These are phyloP conservation scores for Poecile montanus DNA, from an alignment of 2,797 vertebrate species.

Conservation along the genomic window DNA sequence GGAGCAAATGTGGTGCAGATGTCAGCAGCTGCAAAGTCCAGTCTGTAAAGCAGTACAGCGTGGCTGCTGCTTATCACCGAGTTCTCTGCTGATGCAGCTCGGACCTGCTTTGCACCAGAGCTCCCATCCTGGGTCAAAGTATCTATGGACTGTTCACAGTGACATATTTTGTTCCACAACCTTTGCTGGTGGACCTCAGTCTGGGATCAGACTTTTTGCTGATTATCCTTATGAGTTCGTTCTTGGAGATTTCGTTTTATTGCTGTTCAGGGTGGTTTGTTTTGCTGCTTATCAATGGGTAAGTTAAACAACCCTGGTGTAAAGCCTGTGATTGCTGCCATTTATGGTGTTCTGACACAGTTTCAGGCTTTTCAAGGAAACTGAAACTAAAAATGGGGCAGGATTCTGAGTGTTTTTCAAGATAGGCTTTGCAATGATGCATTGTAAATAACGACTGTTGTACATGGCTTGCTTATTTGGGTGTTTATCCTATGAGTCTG, in stretches of 20 bases:
- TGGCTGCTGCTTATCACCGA: background rate
- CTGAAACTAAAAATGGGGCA: background rate
- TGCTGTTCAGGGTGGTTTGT: background rate
- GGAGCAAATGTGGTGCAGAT: too few relatives aligned
- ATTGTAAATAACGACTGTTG: background rate
- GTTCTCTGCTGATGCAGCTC: background rate
- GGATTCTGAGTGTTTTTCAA: accelerated
- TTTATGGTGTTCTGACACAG: background rate
- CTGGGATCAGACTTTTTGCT: background rate
- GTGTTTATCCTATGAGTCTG: constrained; percentile 10
- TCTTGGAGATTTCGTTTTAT: background rate
- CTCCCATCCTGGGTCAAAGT: background rate
- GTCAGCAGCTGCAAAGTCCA: background rate
- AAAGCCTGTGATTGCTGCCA: background rate
- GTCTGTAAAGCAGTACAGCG: background rate
- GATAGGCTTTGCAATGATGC: background rate
- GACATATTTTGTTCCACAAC: accelerated
- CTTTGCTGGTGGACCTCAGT: background rate
- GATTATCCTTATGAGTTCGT: background rate
- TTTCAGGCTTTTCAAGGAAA: background rate
- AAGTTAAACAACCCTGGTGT: background rate
- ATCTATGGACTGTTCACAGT: background rate
- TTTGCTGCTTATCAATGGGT: background rate
- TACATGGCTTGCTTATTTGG: background rate
- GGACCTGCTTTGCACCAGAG: background rate